Percentiles rank a stretch among this genome's conserved stretches.
Evolutionary conservation across 1,140 invertebrate species (phyloP).

Genomic region (Drosophila ercepeae): DNA sequence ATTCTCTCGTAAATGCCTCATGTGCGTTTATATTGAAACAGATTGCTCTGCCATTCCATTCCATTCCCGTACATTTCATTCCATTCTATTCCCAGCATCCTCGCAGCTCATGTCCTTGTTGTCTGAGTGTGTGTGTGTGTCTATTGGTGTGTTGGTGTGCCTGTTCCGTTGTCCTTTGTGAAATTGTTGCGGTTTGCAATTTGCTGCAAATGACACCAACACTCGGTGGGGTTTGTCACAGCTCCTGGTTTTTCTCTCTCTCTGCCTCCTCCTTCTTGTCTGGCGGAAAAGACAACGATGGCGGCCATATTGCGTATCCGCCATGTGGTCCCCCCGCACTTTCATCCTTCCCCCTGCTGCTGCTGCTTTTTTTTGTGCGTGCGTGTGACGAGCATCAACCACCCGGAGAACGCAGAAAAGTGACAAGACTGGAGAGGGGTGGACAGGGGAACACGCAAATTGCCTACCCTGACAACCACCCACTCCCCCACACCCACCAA

Average conservation of each 20-base stretch:
- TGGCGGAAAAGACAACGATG: constrained; percentile 16
- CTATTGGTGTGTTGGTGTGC: background rate
- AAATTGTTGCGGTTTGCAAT: constrained; percentile 83
- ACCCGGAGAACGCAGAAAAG: constrained; percentile 17
- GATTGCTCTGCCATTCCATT: constrained; percentile 73
- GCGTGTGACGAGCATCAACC: constrained; percentile 68
- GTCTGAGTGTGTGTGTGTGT: constrained; percentile 24
- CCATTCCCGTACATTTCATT: constrained; percentile 20
- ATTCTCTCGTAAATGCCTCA: constrained; percentile 77
- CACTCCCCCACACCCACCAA: background rate
- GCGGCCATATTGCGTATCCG: constrained; percentile 55
- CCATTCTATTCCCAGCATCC: constrained; percentile 22
- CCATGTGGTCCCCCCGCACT: constrained; percentile 56
- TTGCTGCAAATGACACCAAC: constrained; percentile 81
- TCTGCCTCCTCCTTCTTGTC: background rate
- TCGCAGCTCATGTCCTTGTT: background rate
- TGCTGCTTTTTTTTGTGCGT: constrained; percentile 45
- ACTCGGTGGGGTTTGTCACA: constrained; percentile 21
- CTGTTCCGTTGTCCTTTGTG: constrained; percentile 67
- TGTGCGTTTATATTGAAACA: constrained; percentile 84
- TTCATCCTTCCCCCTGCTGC: no score
- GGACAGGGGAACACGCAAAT: constrained; percentile 27
- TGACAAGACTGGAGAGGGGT: background rate
- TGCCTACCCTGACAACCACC: constrained; percentile 38
- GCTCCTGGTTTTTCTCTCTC: constrained; percentile 3